These are phyloP conservation scores for Tauraco hartlaubi DNA, from an alignment of 2,797 vertebrate genomes.

Conservation along the genomic window DNA sequence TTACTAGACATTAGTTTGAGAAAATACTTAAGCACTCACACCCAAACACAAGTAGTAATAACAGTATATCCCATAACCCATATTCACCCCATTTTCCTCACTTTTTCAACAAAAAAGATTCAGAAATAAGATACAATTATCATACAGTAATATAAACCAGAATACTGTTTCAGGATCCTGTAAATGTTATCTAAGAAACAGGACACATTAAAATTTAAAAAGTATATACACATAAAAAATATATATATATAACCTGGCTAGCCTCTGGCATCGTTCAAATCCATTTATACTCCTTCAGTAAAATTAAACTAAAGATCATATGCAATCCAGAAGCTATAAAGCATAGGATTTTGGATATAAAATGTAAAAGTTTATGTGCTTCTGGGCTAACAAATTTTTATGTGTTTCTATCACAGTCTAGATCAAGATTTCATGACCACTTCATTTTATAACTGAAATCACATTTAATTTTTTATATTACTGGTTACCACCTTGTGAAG, in stretches of 20 bases:
- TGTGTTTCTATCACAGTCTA: not conserved
- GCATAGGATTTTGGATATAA: not conserved
- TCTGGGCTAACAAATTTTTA: not conserved
- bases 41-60: not conserved
- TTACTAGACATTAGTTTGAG: not conserved
- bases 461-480: not conserved
- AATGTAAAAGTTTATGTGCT: not conserved
- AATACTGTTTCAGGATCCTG: not conserved
- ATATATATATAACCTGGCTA: not conserved
- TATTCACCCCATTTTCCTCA: not conserved
- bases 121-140: not conserved
- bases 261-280: not conserved
- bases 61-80: not conserved
- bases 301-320: not conserved
- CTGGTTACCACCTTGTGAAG: not conserved
- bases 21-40: not conserved
- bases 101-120: not conserved
- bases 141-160: not conserved
- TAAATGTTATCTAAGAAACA: not conserved
- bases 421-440: not conserved
- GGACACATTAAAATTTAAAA: not conserved
- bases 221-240: not conserved
- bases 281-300: not conserved
- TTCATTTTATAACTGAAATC: not conserved
- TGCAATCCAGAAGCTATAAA: not conserved